phyloP scores from a whole-genome alignment of 1,140 invertebrate genomes.

The Calliphora vicina region DNA sequence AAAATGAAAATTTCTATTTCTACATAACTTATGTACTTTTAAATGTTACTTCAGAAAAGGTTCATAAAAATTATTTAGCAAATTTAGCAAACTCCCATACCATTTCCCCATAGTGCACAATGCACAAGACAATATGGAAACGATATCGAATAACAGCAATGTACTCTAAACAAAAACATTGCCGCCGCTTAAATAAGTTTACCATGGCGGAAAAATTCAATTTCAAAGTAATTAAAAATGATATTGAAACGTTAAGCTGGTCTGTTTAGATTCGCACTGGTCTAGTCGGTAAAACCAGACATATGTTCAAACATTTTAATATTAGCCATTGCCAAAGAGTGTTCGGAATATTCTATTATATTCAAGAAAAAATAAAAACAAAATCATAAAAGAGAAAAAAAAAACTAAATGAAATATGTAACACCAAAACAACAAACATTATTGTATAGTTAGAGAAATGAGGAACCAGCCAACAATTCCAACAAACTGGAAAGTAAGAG shows the following conservation, averaged over 20 bases:
- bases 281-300: not conserved
- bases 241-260: constrained; percentile 18
- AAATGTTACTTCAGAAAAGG: too few species aligned
- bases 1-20: too few species aligned
- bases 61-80: too few species aligned
- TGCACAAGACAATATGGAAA: not conserved
- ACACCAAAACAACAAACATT: not conserved
- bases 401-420: not conserved
- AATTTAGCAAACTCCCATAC: too few species aligned
- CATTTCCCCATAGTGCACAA: too few species aligned
- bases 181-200: constrained; percentile 3
- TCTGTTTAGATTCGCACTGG: not conserved
- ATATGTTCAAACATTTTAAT: not conserved
- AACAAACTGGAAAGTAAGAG: not conserved
- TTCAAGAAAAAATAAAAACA: not conserved
- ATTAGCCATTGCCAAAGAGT: not conserved
- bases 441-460: not conserved
- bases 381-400: not conserved
- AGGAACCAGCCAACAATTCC: not conserved
- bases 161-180: not conserved
- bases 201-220: constrained; percentile 20
- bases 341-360: not conserved
- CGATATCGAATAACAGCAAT: not conserved
- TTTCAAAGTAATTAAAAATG: constrained; percentile 30
- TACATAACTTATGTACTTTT: too few species aligned